Percentiles rank a stretch among this genome's conserved stretches.
phyloP scores from a whole-genome alignment of 2,797 vertebrate genomes.

The Anguilla pacifica region DNA sequence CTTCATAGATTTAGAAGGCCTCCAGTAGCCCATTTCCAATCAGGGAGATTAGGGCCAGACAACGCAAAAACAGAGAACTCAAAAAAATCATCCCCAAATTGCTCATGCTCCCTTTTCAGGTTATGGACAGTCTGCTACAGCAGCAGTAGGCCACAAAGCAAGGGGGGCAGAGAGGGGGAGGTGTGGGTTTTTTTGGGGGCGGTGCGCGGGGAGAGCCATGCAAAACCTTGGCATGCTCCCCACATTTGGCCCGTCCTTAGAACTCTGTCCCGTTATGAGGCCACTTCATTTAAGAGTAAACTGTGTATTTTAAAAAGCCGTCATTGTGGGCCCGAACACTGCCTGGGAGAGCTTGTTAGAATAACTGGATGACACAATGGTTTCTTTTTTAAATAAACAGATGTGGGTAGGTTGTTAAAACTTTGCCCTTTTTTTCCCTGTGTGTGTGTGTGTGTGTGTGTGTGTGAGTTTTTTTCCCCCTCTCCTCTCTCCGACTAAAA shows the following conservation, averaged over 20 bases:
- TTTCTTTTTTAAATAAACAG: constrained; percentile 92
- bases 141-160: constrained; percentile 60
- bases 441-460: not conserved
- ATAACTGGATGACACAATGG: constrained; percentile 84
- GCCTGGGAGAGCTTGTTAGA: constrained; percentile 74
- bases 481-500: constrained; percentile 53
- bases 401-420: constrained; percentile 75
- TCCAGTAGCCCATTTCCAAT: constrained; percentile 69
- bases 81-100: constrained; percentile 65
- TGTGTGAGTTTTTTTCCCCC: constrained; percentile 56
- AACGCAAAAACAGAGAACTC: constrained; percentile 63
- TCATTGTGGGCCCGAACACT: constrained; percentile 71
- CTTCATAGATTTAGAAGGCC: constrained; percentile 58
- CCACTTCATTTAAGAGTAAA: constrained; percentile 75
- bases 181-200: constrained; percentile 40
- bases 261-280: constrained; percentile 70
- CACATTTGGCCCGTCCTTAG: constrained; percentile 50
- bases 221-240: constrained; percentile 71
- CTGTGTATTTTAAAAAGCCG: constrained; percentile 79
- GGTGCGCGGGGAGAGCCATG: constrained; percentile 55
- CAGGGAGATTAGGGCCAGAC: constrained; percentile 74
- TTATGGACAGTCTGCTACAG: constrained; percentile 62
- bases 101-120: constrained; percentile 49
- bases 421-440: constrained; percentile 46
- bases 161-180: constrained; percentile 55